A percentile compares a stretch with the other conserved stretches of the same genome.
Evolutionary conservation across 2,888 invertebrate species (phyloP).

Genomic region (Helleia helle): DNA sequence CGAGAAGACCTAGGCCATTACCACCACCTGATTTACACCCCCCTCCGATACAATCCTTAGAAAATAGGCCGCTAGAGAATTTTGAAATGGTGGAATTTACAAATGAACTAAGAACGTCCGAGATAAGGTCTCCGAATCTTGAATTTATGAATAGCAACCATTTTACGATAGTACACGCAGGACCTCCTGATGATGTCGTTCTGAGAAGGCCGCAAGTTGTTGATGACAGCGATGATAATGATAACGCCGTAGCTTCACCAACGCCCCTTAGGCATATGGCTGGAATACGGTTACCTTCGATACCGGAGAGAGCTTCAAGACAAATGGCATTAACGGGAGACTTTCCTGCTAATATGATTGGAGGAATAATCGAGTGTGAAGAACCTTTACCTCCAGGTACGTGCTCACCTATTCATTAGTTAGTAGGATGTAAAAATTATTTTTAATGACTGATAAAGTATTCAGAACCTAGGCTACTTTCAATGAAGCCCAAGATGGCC

Average conservation of each 20-base stretch:
- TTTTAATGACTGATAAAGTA: too few species aligned
- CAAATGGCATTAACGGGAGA: conserved; percentile 72
- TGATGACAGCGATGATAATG: conserved; percentile 59
- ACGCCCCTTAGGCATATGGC: conserved; percentile 80
- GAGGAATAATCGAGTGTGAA: conserved; percentile 77
- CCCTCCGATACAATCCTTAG: conserved; percentile 57
- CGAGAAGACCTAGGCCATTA: conserved; percentile 77
- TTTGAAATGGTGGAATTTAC: conserved; percentile 67
- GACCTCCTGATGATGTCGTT: conserved; percentile 64
- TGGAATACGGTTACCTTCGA: conserved; percentile 85
- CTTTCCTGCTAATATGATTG: conserved; percentile 70
- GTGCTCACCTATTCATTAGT: too few species aligned
- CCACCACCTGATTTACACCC: conserved; percentile 73
- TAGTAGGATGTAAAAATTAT: too few species aligned
- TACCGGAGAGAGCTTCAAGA: conserved; percentile 80
- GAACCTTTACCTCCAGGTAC: conserved; percentile 91
- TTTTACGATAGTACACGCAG: conserved; percentile 68
- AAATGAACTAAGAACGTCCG: conserved; percentile 62
- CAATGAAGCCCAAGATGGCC: too few species aligned
- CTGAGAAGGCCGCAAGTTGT: conserved; percentile 54
- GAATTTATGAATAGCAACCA: conserved; percentile 74
- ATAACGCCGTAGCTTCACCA: conserved; percentile 69
- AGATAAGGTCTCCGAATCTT: conserved; percentile 68
- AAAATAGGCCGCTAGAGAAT: conserved; percentile 42
- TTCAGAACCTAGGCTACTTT: too few species aligned